A percentile compares a stretch with the other conserved stretches of the same genome.
Evolutionary conservation across 1,140 invertebrate species (phyloP).

Genomic region (Gonioctena quinquepunctata): DNA sequence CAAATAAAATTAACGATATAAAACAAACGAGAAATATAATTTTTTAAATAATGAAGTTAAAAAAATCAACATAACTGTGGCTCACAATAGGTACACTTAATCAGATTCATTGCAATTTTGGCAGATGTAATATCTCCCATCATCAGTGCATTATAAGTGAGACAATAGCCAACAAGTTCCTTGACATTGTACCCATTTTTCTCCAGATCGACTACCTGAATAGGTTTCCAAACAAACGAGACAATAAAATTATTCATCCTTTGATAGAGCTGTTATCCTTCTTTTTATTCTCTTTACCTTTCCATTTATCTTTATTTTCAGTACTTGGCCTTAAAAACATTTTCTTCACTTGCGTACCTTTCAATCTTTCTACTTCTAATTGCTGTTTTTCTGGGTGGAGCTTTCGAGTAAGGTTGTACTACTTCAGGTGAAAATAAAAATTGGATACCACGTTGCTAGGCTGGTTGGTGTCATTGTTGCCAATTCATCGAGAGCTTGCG

Average conservation of each 20-base stretch:
- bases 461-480: too few relatives aligned
- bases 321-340: not conserved
- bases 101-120: slow-evolving; percentile 9
- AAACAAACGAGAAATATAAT: too few relatives aligned
- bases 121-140: not conserved
- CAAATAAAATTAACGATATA: too few relatives aligned
- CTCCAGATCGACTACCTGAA: slow-evolving; percentile 26
- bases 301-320: slow-evolving; percentile 18
- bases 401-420: slow-evolving; percentile 28
- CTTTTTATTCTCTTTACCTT: too few relatives aligned
- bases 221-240: slow-evolving; percentile 30
- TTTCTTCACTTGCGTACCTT: not conserved
- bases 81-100: too few relatives aligned
- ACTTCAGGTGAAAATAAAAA: slow-evolving; percentile 22
- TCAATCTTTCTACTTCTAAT: slow-evolving; percentile 2
- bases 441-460: too few relatives aligned
- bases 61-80: too few relatives aligned
- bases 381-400: slow-evolving; percentile 31
- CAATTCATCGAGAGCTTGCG: not conserved
- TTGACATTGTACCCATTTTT: slow-evolving; percentile 35
- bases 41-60: too few relatives aligned
- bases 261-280: slow-evolving; percentile 18
- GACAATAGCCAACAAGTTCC: slow-evolving; percentile 31
- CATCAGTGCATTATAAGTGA: slow-evolving; percentile 34
- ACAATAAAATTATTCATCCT: slow-evolving; percentile 30